phyloP scores from a whole-genome alignment of 2,797 vertebrate genomes.

The Meriones psammophilus region DNA sequence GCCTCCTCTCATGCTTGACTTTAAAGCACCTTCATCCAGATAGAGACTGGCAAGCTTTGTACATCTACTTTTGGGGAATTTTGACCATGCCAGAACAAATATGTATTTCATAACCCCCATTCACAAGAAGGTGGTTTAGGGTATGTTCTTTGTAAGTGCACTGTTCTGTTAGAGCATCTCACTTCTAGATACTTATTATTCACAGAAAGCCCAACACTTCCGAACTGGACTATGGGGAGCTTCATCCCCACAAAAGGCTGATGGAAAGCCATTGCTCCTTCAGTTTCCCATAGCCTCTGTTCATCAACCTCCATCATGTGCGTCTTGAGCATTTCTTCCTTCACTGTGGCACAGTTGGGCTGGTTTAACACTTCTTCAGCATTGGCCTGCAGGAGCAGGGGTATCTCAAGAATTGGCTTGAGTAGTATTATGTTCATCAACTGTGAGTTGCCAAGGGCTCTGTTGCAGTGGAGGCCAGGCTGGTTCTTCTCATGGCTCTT shows the following conservation, averaged over 20 bases:
- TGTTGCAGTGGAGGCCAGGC: not conserved
- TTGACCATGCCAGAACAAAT: slow-evolving; percentile 96
- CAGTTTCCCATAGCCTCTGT: not conserved
- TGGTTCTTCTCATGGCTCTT: not conserved
- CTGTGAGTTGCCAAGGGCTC: not conserved
- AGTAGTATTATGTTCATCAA: not conserved
- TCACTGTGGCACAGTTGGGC: not conserved
- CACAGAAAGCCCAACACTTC: not conserved
- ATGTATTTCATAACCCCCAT: slow-evolving; percentile 88
- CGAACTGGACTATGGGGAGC: not conserved
- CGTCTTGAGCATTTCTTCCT: not conserved
- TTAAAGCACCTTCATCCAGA: slow-evolving; percentile 97
- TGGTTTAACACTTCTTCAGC: not conserved
- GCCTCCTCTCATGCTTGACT: slow-evolving; percentile 98
- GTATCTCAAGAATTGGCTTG: not conserved
- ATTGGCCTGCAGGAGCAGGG: not conserved
- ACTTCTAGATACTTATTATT: not conserved
- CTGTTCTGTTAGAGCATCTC: not conserved
- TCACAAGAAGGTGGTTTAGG: not conserved
- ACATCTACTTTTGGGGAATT: slow-evolving; percentile 93
- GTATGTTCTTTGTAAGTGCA: not conserved
- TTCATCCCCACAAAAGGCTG: not conserved
- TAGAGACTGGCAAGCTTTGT: slow-evolving; percentile 92
- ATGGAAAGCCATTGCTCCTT: not conserved
- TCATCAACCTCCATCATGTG: not conserved